A percentile compares a stretch with the other conserved stretches of the same genome.
These are phyloP conservation scores for Pterois miles DNA, from an alignment of 2,797 vertebrate genomes.

Conservation along the genomic window DNA sequence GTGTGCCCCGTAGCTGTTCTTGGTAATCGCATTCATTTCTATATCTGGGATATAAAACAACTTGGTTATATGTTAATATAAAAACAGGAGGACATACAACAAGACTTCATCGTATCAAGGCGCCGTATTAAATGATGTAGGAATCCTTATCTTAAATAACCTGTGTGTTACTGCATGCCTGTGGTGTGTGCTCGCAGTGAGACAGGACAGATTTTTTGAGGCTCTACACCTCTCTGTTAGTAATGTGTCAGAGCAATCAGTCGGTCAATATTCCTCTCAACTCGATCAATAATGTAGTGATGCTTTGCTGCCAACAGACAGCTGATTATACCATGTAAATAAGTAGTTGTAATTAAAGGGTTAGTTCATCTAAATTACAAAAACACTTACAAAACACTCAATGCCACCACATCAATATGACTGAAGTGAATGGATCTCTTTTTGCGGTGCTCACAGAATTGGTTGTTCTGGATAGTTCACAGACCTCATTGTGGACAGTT, in stretches of 20 bases:
- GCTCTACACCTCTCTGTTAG: background rate
- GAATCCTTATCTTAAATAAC: background rate
- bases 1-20: slow-evolving; percentile 86
- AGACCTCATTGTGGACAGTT: background rate
- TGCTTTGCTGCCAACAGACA: background rate
- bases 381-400: too few relatives aligned
- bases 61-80: slow-evolving; percentile 7
- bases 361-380: background rate
- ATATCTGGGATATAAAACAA: slow-evolving; percentile 84
- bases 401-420: background rate
- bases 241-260: background rate
- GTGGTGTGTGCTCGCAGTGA: background rate
- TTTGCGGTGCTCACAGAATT: background rate
- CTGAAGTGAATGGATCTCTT: background rate
- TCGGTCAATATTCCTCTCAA: slow-evolving; percentile 15
- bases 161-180: background rate
- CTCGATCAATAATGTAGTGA: background rate
- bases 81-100: background rate
- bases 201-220: background rate
- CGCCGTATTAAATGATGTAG: background rate
- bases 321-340: background rate
- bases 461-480: background rate
- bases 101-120: too few relatives aligned
- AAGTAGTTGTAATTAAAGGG: background rate
- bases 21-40: slow-evolving; percentile 94